Percentiles rank a stretch among this genome's conserved stretches.
Evolutionary conservation across 2,797 vertebrate species (phyloP).

Genomic region (Leucoraja ocellata): DNA sequence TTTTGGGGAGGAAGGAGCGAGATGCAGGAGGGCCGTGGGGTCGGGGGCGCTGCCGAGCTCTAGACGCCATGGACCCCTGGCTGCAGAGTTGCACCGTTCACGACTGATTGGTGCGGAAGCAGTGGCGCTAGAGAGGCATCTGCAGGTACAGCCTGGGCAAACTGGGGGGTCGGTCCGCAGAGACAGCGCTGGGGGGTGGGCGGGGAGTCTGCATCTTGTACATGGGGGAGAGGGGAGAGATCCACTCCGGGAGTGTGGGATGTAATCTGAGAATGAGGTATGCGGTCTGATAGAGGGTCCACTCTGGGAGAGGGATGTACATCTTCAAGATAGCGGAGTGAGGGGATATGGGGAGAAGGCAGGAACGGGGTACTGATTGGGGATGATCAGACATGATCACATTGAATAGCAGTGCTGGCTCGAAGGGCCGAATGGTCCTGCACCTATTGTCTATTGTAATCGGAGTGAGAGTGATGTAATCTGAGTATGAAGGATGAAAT

Average conservation of each 20-base stretch:
- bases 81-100: neutral
- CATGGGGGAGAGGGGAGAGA: neutral
- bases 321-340: too few species aligned
- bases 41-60: slow-evolving; percentile 41
- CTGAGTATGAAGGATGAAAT: neutral
- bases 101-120: slow-evolving; percentile 20
- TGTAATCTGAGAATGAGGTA: too few species aligned
- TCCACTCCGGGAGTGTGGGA: too few species aligned
- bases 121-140: slow-evolving; percentile 5
- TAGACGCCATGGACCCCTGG: slow-evolving; percentile 44
- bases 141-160: neutral
- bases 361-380: too few species aligned
- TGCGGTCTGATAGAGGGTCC: too few species aligned
- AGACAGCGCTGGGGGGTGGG: neutral
- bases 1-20: neutral
- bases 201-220: neutral
- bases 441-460: too few species aligned
- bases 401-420: too few species aligned
- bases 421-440: too few species aligned
- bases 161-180: too few species aligned
- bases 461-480: neutral
- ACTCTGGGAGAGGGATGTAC: neutral
- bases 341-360: too few species aligned
- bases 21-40: slow-evolving; percentile 40
- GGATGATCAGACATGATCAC: too few species aligned